Evolutionary conservation across 2,113 vertebrate genomes (phyloP), one percentile per base, ranked within the genome.

Genomic region (Oncorhynchus tshawytscha): DNA sequence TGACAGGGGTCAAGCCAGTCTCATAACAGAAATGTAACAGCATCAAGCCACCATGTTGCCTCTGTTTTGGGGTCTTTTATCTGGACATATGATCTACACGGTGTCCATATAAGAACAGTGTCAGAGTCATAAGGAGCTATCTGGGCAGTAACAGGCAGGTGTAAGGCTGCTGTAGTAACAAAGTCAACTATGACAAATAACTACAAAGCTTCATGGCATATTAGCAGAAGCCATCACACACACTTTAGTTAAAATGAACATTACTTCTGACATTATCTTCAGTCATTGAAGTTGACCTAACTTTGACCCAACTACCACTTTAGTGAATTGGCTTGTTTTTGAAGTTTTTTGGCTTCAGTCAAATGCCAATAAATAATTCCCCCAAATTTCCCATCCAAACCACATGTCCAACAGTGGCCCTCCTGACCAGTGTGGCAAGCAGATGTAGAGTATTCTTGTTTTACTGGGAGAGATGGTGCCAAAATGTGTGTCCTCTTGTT

Each of bases 241-340:
- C 59, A 62, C 59, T 62, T 54, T 22, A 74, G 71, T 34, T 73
- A 39, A 65, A 11, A 49, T 8, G 31, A 25, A 70, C 51, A 16
- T 76, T 65, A 65, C 67, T 39, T 70, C 71, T 66, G 73, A 66
- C 66, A 72, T 62, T 31, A 72, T 73, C 12, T 54, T 54, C 78
- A 62, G 48, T 66, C 59, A 39, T 29, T 29, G 25, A 25, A 16
- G 7, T 8, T 31, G 70, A 57, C 51, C 51, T 18, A 29, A 66
- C 39, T 62, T 51, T 76, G 70, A 80, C 74, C 39, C 78, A 67
- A 74, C 81, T 82, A 67, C 77, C 51, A 54, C 51, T 54, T 54
- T 74, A 68, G 54, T 70, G 34, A 9, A 62, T n/a, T 51, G 29
- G 64, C 67, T 66, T 48, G 66, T 22, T 71, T 76, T 80, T 77